phyloP scores from a whole-genome alignment of 1,140 invertebrate species.

The Dryas iulia region DNA sequence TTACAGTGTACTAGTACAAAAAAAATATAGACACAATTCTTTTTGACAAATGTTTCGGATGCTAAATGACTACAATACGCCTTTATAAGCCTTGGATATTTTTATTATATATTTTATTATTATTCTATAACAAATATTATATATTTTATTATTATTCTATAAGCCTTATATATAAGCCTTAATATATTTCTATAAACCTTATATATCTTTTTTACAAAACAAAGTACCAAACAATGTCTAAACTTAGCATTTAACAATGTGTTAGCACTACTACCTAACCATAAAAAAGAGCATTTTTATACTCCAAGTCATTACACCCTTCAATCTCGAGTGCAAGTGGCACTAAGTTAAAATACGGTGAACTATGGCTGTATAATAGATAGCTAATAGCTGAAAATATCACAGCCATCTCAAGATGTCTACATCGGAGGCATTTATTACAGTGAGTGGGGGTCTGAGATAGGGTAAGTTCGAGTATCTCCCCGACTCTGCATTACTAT shows the following conservation, averaged over 20 bases:
- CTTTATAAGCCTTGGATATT: too few species aligned
- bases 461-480: neutral
- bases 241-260: neutral
- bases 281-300: neutral
- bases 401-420: neutral
- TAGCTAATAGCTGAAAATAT: constrained; percentile 1
- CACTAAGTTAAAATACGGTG: neutral
- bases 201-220: neutral
- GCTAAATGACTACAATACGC: too few species aligned
- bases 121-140: too few species aligned
- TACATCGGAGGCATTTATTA: constrained; percentile 1
- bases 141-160: too few species aligned
- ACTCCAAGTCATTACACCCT: neutral
- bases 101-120: too few species aligned
- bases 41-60: neutral
- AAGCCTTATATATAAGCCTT: too few species aligned
- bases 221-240: too few species aligned
- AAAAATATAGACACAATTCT: neutral
- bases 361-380: constrained; percentile 3
- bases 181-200: too few species aligned
- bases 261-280: neutral
- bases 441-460: neutral
- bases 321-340: neutral
- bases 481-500: neutral
- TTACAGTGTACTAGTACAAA: neutral